A percentile compares a stretch with the other conserved stretches of the same genome.
Conservation (phyloP, 2,888 invertebrate species). For the Hanleya hanleyi region DNA sequence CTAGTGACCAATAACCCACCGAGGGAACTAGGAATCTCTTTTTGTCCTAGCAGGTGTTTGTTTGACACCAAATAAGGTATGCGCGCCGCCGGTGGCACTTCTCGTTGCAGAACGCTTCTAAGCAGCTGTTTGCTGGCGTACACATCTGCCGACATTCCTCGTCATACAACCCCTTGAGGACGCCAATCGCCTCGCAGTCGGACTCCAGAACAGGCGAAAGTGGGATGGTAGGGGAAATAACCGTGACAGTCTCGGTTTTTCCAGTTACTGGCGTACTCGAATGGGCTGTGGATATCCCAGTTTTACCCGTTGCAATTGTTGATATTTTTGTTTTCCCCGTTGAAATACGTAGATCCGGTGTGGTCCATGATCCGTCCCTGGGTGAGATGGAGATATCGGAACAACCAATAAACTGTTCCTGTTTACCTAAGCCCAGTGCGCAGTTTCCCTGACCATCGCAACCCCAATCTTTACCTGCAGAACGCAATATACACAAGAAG, state of each 20-base stretch:
- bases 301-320: background rate
- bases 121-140: background rate
- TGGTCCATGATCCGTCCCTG: conserved; percentile 43
- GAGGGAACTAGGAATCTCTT: too few relatives aligned
- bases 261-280: background rate
- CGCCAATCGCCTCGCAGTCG: background rate
- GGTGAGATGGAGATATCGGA: conserved; percentile 11
- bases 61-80: too few relatives aligned
- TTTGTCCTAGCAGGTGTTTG: too few relatives aligned
- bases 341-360: background rate
- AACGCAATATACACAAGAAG: background rate
- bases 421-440: conserved; percentile 6
- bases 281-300: background rate
- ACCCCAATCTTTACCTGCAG: conserved; percentile 20
- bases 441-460: background rate
- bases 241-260: background rate
- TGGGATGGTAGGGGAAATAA: background rate
- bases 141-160: background rate
- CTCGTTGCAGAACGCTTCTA: background rate
- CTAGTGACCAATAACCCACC: too few relatives aligned
- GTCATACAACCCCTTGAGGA: background rate
- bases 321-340: background rate
- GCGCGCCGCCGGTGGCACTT: background rate
- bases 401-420: conserved; percentile 22
- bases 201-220: background rate